Evolutionary conservation across 37 sponge, comb jelly and placozoan genomes (phyloP).

Genomic region (Spongilla lacustris): DNA sequence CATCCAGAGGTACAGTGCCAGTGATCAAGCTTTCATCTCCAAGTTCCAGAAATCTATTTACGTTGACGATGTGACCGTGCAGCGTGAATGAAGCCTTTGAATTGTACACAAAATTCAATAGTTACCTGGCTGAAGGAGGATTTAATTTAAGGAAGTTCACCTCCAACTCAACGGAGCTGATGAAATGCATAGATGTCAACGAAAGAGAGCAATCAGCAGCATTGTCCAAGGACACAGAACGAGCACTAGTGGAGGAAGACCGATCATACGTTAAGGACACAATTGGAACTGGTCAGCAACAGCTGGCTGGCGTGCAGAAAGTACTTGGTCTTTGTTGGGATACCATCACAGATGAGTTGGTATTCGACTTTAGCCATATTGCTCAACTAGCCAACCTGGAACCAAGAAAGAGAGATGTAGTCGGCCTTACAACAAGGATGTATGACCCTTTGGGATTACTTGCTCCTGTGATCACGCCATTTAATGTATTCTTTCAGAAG

Average conservation of each 20-base stretch:
- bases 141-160: slow-evolving; percentile 17
- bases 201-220: neutral
- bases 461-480: slow-evolving; percentile 24
- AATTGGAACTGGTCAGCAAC: neutral
- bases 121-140: slow-evolving; percentile 14
- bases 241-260: slow-evolving; percentile 1
- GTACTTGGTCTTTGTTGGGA: slow-evolving; percentile 46
- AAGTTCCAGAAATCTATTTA: neutral
- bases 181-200: neutral
- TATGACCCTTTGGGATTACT: slow-evolving; percentile 46
- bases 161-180: slow-evolving; percentile 19
- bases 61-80: neutral
- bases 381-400: neutral
- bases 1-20: neutral
- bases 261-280: slow-evolving; percentile 6
- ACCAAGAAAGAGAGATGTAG: slow-evolving; percentile 32
- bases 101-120: neutral
- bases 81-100: neutral
- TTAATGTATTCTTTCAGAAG: slow-evolving; percentile 31
- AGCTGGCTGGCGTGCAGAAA: slow-evolving; percentile 1
- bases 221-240: neutral
- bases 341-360: neutral
- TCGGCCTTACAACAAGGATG: neutral
- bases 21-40: neutral
- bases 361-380: slow-evolving; percentile 3